Conservation (phyloP, 2,888 invertebrate genomes). For the Reticulitermes lucifugus region DNA sequence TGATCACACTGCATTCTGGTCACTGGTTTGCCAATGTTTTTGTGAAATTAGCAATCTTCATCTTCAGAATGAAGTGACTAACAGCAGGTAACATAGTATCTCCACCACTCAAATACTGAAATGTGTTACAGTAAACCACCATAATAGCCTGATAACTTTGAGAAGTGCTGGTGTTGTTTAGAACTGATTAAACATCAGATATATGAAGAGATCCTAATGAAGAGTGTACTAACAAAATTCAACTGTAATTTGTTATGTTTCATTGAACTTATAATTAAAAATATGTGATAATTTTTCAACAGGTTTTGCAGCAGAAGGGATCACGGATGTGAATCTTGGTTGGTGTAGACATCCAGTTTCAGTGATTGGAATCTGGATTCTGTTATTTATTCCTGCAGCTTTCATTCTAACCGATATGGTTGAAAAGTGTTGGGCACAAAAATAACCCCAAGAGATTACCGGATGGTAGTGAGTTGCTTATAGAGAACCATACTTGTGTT, state of each 20-base stretch:
- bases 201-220: too few species aligned
- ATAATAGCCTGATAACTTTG: too few species aligned
- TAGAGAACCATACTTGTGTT: neutral
- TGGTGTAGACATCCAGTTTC: conserved; percentile 13
- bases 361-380: conserved; percentile 17
- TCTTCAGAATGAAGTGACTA: too few species aligned
- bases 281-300: conserved; percentile 55
- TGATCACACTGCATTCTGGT: too few species aligned
- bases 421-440: conserved; percentile 16
- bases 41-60: too few species aligned
- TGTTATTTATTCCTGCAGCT: conserved; percentile 23
- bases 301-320: conserved; percentile 92
- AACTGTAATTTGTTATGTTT: neutral
- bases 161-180: too few species aligned
- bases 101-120: too few species aligned
- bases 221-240: too few species aligned
- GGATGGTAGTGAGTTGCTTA: conserved; percentile 1
- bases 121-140: too few species aligned
- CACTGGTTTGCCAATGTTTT: too few species aligned
- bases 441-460: conserved; percentile 30
- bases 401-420: conserved; percentile 26
- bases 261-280: neutral
- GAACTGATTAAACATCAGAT: too few species aligned
- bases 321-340: conserved; percentile 84
- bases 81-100: too few species aligned